A percentile compares a stretch with the other conserved stretches of the same genome.
Evolutionary conservation across 2,888 invertebrate genomes (phyloP).

Genomic region (Lithophane semibrunnea): DNA sequence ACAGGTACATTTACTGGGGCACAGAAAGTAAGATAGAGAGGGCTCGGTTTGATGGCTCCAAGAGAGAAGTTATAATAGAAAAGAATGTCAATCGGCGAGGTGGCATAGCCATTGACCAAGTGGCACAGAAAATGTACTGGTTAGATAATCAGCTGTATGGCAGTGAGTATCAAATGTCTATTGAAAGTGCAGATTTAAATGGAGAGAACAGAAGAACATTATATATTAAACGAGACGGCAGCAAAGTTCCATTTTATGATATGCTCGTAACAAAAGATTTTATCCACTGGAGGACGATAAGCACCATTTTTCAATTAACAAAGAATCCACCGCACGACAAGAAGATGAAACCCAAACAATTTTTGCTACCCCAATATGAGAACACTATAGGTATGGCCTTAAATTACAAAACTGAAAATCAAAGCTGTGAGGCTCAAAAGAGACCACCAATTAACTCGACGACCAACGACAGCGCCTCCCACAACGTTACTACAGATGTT

Average conservation of each 20-base stretch:
- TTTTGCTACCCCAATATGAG: background rate
- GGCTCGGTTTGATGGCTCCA: background rate
- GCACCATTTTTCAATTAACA: background rate
- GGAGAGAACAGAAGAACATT: background rate
- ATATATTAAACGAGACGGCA: background rate
- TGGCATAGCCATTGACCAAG: slow-evolving; percentile 9
- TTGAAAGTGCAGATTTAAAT: background rate
- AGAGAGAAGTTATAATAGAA: background rate
- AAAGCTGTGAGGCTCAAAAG: no score
- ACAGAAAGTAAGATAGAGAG: background rate
- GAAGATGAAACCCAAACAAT: background rate
- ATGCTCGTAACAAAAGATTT: background rate
- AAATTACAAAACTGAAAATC: no score
- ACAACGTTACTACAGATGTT: no score
- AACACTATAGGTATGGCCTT: no score
- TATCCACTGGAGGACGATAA: background rate
- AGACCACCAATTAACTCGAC: no score
- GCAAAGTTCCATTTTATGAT: accelerated
- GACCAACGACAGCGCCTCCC: no score
- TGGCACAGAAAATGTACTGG: background rate
- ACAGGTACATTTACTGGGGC: slow-evolving; percentile 3
- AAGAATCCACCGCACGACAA: background rate
- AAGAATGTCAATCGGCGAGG: background rate
- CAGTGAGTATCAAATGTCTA: accelerated
- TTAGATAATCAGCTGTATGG: accelerated